These are phyloP conservation scores for Troides oblongomaculatus DNA, from an alignment of 2,888 invertebrate genomes.

Conservation along the genomic window DNA sequence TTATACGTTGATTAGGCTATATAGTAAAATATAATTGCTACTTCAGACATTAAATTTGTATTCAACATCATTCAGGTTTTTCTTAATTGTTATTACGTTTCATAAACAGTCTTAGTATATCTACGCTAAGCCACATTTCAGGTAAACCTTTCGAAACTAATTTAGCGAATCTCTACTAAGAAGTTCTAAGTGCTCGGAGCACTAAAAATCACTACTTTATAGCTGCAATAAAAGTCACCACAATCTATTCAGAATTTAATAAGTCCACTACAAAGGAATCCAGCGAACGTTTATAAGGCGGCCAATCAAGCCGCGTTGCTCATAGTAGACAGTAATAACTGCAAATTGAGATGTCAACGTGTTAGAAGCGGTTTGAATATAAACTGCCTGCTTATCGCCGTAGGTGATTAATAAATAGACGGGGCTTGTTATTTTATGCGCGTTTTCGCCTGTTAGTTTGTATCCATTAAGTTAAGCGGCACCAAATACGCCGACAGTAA, in stretches of 20 bases:
- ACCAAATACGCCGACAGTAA: constrained; percentile 20
- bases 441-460: constrained; percentile 44
- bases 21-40: too few relatives aligned
- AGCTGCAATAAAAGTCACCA: constrained; percentile 19
- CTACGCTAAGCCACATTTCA: not conserved
- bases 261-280: constrained; percentile 23
- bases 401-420: constrained; percentile 59
- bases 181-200: constrained; percentile 2
- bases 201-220: constrained; percentile 20
- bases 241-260: constrained; percentile 21
- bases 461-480: constrained; percentile 3
- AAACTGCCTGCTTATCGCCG: constrained; percentile 63
- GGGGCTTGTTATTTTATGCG: constrained; percentile 54
- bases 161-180: constrained; percentile 8
- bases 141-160: not conserved
- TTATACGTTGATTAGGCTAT: too few relatives aligned
- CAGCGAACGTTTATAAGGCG: constrained; percentile 31
- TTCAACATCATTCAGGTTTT: too few relatives aligned
- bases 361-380: constrained; percentile 58
- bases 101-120: not conserved
- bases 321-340: constrained; percentile 44
- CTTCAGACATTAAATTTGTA: too few relatives aligned
- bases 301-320: constrained; percentile 34
- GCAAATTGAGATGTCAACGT: constrained; percentile 71
- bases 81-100: too few relatives aligned